These are phyloP conservation scores for Anthoscopus minutus DNA, from an alignment of 2,113 vertebrate species.

Conservation along the genomic window DNA sequence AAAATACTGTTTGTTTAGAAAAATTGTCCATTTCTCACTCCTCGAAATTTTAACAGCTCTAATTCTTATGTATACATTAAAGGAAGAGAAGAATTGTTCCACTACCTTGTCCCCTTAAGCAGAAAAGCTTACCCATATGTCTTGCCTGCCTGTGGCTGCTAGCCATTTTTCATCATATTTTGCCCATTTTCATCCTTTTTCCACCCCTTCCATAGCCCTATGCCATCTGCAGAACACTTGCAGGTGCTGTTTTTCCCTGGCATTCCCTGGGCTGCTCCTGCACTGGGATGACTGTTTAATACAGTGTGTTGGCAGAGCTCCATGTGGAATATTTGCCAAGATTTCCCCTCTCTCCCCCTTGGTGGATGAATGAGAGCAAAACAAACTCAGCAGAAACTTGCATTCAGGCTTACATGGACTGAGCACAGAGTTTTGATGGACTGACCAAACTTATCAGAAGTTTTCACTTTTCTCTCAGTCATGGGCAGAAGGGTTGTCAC, in stretches of 20 bases:
- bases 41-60: neutral
- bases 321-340: neutral
- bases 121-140: neutral
- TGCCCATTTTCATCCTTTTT: neutral
- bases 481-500: neutral
- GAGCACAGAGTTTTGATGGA: neutral
- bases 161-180: neutral
- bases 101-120: neutral
- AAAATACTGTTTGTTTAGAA: neutral
- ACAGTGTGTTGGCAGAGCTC: neutral
- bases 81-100: neutral
- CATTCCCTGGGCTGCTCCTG: neutral
- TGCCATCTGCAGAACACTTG: neutral
- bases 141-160: neutral
- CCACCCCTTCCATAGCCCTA: neutral
- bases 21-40: neutral
- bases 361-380: neutral
- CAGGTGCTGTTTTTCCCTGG: constrained; percentile 3
- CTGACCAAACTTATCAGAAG: neutral
- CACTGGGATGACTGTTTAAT: neutral
- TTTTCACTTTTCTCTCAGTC: constrained; percentile 10
- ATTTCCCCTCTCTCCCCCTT: neutral
- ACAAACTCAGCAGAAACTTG: constrained; percentile 20
- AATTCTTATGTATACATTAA: neutral
- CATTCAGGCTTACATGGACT: neutral